A percentile compares a stretch with the other conserved stretches of the same genome.
phyloP scores from a whole-genome alignment of 2,797 vertebrate species.

The Eulemur rubriventer region DNA sequence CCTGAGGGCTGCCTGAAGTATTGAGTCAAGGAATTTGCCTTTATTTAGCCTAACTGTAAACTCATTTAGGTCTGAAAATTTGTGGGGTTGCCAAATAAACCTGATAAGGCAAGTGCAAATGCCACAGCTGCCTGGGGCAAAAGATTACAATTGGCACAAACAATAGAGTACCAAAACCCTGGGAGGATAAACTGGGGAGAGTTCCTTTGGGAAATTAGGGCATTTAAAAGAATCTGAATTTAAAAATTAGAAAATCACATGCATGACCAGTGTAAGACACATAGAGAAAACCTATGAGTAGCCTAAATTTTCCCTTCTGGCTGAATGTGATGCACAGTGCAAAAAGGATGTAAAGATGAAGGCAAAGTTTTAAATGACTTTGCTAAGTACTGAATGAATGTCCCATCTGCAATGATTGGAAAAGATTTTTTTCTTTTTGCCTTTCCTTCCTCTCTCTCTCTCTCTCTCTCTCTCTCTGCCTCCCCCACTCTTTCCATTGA shows the following conservation, averaged over 20 bases:
- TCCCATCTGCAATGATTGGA: not conserved
- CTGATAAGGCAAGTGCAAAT: not conserved
- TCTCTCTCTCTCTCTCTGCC: accelerated
- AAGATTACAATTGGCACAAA: not conserved
- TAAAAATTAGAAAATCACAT: not conserved
- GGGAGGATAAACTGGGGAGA: not conserved
- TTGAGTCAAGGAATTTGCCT: not conserved
- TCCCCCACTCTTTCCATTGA: accelerated
- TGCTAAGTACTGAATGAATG: not conserved
- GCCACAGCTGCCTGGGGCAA: not conserved
- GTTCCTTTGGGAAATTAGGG: not conserved
- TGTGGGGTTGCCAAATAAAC: not conserved
- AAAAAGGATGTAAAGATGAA: not conserved
- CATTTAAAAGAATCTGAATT: not conserved
- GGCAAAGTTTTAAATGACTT: not conserved
- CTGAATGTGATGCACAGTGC: not conserved
- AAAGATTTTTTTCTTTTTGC: not conserved
- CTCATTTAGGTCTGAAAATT: not conserved
- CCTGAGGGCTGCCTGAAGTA: not conserved
- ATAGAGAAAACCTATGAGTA: not conserved
- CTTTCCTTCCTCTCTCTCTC: not conserved
- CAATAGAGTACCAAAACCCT: not conserved
- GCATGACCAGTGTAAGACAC: not conserved
- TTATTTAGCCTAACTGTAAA: not conserved
- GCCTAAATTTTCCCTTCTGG: not conserved